Conservation (phyloP, 2,888 invertebrate species). For the Drosophila differens region DNA sequence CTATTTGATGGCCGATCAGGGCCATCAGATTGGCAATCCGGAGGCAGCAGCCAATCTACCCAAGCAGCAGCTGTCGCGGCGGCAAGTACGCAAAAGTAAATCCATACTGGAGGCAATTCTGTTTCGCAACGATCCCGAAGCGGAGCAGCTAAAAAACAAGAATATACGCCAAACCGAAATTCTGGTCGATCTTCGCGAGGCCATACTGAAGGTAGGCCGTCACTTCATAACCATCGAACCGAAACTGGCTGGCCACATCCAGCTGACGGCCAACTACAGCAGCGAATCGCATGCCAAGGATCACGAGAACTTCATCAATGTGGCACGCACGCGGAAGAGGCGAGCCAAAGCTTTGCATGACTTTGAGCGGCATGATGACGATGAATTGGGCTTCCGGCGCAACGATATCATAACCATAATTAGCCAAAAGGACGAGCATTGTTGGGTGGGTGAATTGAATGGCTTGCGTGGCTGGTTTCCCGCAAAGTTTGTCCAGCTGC, state of each 20-base stretch:
- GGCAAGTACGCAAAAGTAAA: slow-evolving; percentile 95
- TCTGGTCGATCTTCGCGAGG: slow-evolving; percentile 98
- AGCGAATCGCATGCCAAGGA: slow-evolving; percentile 98
- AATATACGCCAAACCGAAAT: slow-evolving; percentile 99
- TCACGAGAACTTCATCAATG: slow-evolving; percentile 97
- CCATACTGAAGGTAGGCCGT: slow-evolving; percentile 95
- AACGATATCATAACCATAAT: slow-evolving; percentile 99
- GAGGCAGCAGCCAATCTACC: slow-evolving; percentile 95
- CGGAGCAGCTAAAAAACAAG: slow-evolving; percentile 95
- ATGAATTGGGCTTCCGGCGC: slow-evolving; percentile 98
- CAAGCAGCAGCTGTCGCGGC: slow-evolving; percentile 94
- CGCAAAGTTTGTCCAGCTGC: slow-evolving; percentile 96
- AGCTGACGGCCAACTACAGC: slow-evolving; percentile 95
- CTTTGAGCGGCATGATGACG: slow-evolving; percentile 98
- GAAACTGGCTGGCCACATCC: slow-evolving; percentile 91
- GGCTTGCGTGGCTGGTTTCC: slow-evolving; percentile 98
- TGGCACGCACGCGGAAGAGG: slow-evolving; percentile 93
- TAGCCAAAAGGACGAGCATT: slow-evolving; percentile 98
- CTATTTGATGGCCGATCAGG: slow-evolving; percentile 98
- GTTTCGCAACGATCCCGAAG: slow-evolving; percentile 90
- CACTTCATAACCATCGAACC: slow-evolving; percentile 98
- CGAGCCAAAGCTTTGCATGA: slow-evolving; percentile 98
- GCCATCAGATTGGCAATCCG: slow-evolving; percentile 95
- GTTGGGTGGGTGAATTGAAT: slow-evolving; percentile 99
- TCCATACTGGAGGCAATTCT: slow-evolving; percentile 95